phyloP scores from a whole-genome alignment of 2,888 invertebrate species.

The Lysandra coridon region DNA sequence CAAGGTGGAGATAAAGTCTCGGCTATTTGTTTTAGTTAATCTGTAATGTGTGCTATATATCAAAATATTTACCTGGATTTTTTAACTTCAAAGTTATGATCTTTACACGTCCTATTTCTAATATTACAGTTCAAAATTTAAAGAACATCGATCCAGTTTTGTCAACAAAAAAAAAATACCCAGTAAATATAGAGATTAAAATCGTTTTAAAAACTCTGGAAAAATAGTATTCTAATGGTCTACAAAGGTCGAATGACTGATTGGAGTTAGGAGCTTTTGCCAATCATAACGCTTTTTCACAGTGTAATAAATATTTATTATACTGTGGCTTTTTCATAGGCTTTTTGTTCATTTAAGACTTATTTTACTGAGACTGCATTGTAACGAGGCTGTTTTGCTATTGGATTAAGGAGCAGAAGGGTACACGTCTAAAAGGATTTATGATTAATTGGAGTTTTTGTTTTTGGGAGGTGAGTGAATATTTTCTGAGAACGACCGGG shows the following conservation, averaged over 20 bases:
- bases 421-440: not conserved
- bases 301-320: too few species aligned
- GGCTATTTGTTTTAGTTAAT: conserved; percentile 9
- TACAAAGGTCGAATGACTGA: too few species aligned
- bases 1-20: not conserved
- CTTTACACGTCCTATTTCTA: not conserved
- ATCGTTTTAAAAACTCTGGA: too few species aligned
- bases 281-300: too few species aligned
- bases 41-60: not conserved
- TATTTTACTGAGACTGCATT: not conserved
- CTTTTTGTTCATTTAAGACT: not conserved
- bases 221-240: too few species aligned
- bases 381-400: not conserved
- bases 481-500: not conserved
- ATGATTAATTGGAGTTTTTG: not conserved
- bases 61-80: not conserved
- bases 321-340: too few species aligned
- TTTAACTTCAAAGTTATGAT: not conserved
- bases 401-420: not conserved
- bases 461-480: conserved; percentile 4
- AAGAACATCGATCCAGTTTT: not conserved
- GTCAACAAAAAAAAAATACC: too few species aligned
- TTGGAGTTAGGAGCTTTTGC: too few species aligned
- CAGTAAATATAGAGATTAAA: too few species aligned
- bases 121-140: not conserved